These are phyloP conservation scores for rat (Rattus norvegicus) DNA, from an alignment of 2,113 vertebrate genomes.

Conservation along the genomic window GRCr8 NC_086024.1:101865501-101866000, in stretches of 20 bases:
- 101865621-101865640: neutral
- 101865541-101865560: conserved; percentile 41
- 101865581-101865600: neutral
- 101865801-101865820: neutral
- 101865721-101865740: conserved; percentile 57
- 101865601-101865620: neutral
- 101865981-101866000: neutral
- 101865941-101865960: neutral
- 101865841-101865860: neutral
- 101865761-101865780: neutral
- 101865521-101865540: neutral
- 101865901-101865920: neutral
- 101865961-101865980: neutral
- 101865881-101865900: neutral
- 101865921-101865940: neutral
- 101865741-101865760: conserved; percentile 62
- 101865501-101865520: conserved; percentile 24
- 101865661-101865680: conserved; percentile 3
- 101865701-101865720: conserved; percentile 65
- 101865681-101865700: conserved; percentile 42
- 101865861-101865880: neutral
- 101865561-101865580: neutral
- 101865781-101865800: neutral
- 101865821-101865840: neutral
- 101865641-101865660: neutral